These are phyloP conservation scores for Hypanus sabinus DNA, from an alignment of 2,113 vertebrate species.

Conservation along the genomic window DNA sequence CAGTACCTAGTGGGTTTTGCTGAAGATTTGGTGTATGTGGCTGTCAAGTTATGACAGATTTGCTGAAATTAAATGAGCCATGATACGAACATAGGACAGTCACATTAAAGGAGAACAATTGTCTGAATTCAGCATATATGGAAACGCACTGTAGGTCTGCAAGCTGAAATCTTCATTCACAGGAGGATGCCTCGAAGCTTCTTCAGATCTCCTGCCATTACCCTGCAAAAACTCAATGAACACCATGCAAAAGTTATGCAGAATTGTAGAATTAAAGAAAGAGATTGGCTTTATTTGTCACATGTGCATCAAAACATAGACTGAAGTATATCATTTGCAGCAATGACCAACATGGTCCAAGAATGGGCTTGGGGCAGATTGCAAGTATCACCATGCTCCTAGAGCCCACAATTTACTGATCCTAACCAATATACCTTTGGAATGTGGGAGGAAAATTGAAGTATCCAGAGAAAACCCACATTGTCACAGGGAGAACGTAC, in stretches of 20 bases:
- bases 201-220: neutral
- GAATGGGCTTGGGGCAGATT: too few species aligned
- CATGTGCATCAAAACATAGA: too few species aligned
- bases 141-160: neutral
- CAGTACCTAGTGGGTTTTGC: neutral
- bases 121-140: neutral
- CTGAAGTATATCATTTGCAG: too few species aligned
- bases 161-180: neutral
- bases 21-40: neutral
- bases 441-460: too few species aligned
- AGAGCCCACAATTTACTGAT: too few species aligned
- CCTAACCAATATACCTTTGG: too few species aligned
- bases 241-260: neutral
- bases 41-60: neutral
- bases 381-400: too few species aligned
- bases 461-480: too few species aligned
- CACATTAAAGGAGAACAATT: neutral
- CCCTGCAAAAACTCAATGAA: neutral
- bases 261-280: too few species aligned
- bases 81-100: neutral
- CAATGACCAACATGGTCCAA: too few species aligned
- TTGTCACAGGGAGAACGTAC: too few species aligned
- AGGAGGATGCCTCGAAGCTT: neutral
- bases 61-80: neutral
- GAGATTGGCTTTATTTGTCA: too few species aligned